Evolutionary conservation across 2,888 invertebrate genomes (phyloP), one percentile per base, ranked within the genome.

Genomic region (Drosophila robusta): DNA sequence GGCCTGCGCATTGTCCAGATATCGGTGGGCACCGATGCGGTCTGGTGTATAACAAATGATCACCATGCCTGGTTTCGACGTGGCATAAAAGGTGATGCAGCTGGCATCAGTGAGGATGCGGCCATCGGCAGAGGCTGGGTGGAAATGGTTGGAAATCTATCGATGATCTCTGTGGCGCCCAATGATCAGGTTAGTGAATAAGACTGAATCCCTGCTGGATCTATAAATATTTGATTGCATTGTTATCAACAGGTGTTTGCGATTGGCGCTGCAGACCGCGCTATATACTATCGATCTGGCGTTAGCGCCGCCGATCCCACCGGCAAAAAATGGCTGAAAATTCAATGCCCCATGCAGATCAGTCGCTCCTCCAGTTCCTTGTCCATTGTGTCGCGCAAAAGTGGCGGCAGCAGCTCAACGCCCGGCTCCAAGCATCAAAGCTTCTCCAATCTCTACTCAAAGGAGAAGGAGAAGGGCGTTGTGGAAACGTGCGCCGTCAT

Each of bases 41-140:
- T 95, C 1, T 94, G 94, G 94, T 97, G 96, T 64, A 94, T 98
- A 4, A 96, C 97, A 47, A 95, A 96, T 77, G 96, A 97, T 89
- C 95, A 95, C 64, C 95, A 95, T 89, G 96, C 97, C 3, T 98
- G 98, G 97, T 98, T 97, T 90, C 94, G 98, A 79, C 96, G 96
- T 92, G 92, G 95, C 70, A 93, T 95, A 75, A 94, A 95, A 93
- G 95, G 96, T 52, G 94, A 95, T 91, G 93, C 93, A 39, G 94
- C 95, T 22, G 96, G 96, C 4, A 93, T 94, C 67, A 95, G 95
- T 82, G 96, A 96, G 91, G 95, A 95, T 90, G 93, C 95, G 63
- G 96, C 97, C 8, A 95, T 95, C 84, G 97, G 97, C 4, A 95
- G 94, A 88, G 96, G 96, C 26, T 98, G 98, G 98, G 94, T 98